Conservation (phyloP, 2,797 vertebrate species). For the Brachymystax lenok region DNA sequence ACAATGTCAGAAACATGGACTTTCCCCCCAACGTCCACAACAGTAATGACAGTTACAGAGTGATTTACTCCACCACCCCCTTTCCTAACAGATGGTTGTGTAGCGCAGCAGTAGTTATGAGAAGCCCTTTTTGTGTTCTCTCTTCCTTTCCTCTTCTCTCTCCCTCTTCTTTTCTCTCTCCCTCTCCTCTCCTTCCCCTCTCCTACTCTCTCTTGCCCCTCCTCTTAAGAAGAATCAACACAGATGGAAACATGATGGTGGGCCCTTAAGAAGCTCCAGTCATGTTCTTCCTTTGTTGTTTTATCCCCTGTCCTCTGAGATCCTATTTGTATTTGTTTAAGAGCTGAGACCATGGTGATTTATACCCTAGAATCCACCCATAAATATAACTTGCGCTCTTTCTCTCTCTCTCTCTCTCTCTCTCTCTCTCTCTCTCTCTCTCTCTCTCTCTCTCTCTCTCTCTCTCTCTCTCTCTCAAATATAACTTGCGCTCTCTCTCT, state of each 20-base stretch:
- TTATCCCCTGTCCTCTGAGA: constrained; percentile 52
- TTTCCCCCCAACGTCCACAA: neutral
- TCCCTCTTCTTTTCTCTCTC: too few relatives aligned
- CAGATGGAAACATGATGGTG: constrained; percentile 67
- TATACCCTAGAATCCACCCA: constrained; percentile 66
- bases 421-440: too few relatives aligned
- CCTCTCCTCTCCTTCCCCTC: constrained; percentile 2
- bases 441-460: too few relatives aligned
- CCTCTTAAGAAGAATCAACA: constrained; percentile 71
- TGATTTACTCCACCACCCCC: constrained; percentile 57
- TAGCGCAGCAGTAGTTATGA: constrained; percentile 21
- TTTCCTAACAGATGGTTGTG: constrained; percentile 35
- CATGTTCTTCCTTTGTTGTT: constrained; percentile 44
- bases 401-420: constrained; percentile 2
- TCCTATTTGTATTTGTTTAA: constrained; percentile 79
- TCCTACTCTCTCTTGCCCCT: neutral
- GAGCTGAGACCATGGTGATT: constrained; percentile 61
- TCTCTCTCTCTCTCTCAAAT: constrained; percentile 5
- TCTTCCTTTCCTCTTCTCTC: too few relatives aligned
- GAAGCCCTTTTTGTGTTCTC: constrained; percentile 25
- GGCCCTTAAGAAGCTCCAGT: constrained; percentile 67
- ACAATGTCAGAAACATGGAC: neutral
- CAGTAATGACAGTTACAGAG: neutral
- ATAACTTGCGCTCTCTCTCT: too few relatives aligned
- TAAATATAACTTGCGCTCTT: constrained; percentile 65